Conservation (phyloP, 1,140 invertebrate genomes). For the Bombus cullumanus region DNA sequence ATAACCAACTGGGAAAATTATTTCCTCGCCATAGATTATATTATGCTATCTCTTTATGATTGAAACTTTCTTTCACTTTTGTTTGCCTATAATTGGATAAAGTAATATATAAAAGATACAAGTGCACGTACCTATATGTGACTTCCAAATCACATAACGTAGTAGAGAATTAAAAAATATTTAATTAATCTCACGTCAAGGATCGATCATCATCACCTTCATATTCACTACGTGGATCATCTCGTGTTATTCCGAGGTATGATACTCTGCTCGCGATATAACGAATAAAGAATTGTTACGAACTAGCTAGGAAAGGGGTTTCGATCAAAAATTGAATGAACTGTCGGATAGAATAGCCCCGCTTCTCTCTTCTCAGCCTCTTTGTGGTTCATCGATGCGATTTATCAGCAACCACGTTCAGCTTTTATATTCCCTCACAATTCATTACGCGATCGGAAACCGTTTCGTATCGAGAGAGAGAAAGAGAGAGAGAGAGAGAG, state of each 20-base stretch:
- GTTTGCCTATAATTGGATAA: too few species aligned
- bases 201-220: not conserved
- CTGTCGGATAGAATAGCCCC: not conserved
- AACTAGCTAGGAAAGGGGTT: not conserved
- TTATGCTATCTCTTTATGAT: too few species aligned
- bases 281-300: constrained; percentile 31
- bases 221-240: not conserved
- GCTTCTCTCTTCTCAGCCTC: not conserved
- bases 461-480: not conserved
- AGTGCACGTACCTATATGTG: too few species aligned
- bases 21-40: not conserved
- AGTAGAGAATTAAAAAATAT: not conserved
- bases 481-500: not conserved
- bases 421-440: constrained; percentile 37
- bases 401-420: constrained; percentile 15
- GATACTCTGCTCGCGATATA: not conserved
- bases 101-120: too few species aligned
- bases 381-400: constrained; percentile 6
- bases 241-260: not conserved
- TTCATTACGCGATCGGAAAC: constrained; percentile 23
- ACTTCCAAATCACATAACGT: too few species aligned
- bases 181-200: not conserved
- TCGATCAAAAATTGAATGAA: constrained; percentile 29
- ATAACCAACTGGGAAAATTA: not conserved
- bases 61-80: too few species aligned